Evolutionary conservation across 2,888 invertebrate genomes (phyloP).

Genomic region (Agapostemon virescens): DNA sequence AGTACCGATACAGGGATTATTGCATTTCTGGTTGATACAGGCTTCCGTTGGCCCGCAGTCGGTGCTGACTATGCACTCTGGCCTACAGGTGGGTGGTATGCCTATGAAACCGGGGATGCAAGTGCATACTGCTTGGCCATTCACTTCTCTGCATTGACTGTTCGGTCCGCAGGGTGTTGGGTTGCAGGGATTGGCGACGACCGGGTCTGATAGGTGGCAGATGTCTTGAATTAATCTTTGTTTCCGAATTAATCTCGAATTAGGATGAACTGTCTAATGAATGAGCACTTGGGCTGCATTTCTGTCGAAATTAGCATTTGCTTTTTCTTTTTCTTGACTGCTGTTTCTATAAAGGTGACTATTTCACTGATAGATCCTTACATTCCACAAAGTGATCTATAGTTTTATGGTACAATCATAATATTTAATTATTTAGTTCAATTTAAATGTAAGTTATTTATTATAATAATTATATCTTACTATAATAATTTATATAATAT

Average conservation of each 20-base stretch:
- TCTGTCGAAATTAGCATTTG: too few species aligned
- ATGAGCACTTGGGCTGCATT: too few species aligned
- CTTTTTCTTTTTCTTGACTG: too few species aligned
- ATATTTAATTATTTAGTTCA: too few species aligned
- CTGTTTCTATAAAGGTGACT: too few species aligned
- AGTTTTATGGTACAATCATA: too few species aligned
- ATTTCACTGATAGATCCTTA: too few species aligned
- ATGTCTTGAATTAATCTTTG: background rate
- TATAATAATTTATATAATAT: too few species aligned
- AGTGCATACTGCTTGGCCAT: slow-evolving; percentile 85
- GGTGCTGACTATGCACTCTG: slow-evolving; percentile 86
- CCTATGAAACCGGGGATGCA: slow-evolving; percentile 85
- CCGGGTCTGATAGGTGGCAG: slow-evolving; percentile 33
- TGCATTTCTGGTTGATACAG: slow-evolving; percentile 86
- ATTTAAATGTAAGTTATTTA: too few species aligned
- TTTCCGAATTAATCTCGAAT: background rate
- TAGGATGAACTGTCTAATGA: too few species aligned
- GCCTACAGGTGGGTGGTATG: slow-evolving; percentile 85
- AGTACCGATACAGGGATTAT: slow-evolving; percentile 83
- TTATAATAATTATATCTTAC: too few species aligned
- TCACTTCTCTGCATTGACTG: slow-evolving; percentile 85
- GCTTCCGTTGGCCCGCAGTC: slow-evolving; percentile 85
- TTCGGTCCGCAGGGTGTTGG: slow-evolving; percentile 87
- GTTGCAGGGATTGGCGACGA: slow-evolving; percentile 81
- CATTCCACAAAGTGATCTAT: too few species aligned